phyloP scores from a whole-genome alignment of 2,113 vertebrate species.

The Neolamprologus variostigma region DNA sequence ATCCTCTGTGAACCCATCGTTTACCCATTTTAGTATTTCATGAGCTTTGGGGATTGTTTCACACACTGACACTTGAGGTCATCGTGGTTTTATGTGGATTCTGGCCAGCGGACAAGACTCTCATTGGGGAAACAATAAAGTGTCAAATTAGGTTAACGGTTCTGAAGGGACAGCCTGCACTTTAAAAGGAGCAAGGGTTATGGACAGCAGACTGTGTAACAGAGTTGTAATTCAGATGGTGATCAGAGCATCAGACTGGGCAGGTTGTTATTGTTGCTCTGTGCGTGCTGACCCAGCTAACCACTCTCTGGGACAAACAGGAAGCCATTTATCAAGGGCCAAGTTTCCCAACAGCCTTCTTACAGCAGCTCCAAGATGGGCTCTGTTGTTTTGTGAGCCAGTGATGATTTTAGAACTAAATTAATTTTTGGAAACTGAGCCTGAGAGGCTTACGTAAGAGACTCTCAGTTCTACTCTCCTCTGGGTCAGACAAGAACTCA shows the following conservation, averaged over 20 bases:
- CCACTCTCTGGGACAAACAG: conserved; percentile 41
- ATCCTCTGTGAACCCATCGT: not conserved
- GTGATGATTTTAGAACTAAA: conserved; percentile 38
- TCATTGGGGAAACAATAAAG: conserved; percentile 19
- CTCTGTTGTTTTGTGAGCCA: conserved; percentile 37
- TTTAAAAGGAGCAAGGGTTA: not conserved
- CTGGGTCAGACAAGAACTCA: not conserved
- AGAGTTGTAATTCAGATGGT: not conserved
- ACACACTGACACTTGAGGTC: not conserved
- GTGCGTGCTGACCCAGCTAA: conserved; percentile 40
- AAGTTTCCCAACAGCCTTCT: conserved; percentile 32
- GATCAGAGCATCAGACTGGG: not conserved
- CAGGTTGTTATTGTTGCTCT: conserved; percentile 8
- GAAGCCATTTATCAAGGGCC: conserved; percentile 55
- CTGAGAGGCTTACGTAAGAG: conserved; percentile 12
- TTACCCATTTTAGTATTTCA: not conserved
- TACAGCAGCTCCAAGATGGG: conserved; percentile 18
- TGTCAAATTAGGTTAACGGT: not conserved
- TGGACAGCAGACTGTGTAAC: not conserved
- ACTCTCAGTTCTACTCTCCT: not conserved
- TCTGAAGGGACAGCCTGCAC: not conserved
- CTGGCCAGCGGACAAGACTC: not conserved
- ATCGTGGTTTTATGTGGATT: not conserved
- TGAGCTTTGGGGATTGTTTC: not conserved
- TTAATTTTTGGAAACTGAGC: conserved; percentile 22